phyloP scores from a whole-genome alignment of 1,140 invertebrate species.

The Orussus abietinus region DNA sequence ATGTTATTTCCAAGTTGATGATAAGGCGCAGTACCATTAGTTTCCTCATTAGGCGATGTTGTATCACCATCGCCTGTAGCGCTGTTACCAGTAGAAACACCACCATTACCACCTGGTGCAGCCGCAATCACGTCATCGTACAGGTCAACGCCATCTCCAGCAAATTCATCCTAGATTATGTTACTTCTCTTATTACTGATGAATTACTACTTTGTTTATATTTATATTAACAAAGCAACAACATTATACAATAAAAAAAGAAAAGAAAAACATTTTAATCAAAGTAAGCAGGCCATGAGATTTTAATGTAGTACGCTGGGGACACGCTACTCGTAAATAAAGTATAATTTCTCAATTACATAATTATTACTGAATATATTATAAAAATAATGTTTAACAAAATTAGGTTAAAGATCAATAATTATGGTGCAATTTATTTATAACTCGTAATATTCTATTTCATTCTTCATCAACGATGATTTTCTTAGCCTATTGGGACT shows the following conservation, averaged over 20 bases:
- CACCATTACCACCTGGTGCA: constrained; percentile 55
- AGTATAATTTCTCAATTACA: constrained; percentile 1
- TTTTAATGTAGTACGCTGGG: no score
- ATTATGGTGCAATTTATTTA: no score
- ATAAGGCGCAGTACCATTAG: constrained; percentile 67
- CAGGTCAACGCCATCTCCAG: constrained; percentile 84
- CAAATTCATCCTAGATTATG: constrained; percentile 70
- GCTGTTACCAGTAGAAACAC: constrained; percentile 38
- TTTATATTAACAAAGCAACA: constrained; percentile 10
- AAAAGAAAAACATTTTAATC: constrained; percentile 4
- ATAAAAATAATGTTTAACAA: no score
- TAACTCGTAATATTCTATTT: no score
- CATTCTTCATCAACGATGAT: no score
- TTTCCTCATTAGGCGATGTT: constrained; percentile 59
- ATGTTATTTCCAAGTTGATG: constrained; percentile 65
- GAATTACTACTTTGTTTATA: not conserved
- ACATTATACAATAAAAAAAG: constrained; percentile 15
- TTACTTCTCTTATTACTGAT: not conserved
- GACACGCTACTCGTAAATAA: constrained; percentile 1
- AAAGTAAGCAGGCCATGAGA: not conserved
- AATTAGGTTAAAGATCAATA: no score
- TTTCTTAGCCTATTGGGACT: no score
- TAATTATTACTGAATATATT: no score
- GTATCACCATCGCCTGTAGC: constrained; percentile 37
- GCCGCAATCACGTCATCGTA: constrained; percentile 94